Conservation (phyloP, 2,113 vertebrate genomes). For the Clarias magur region DNA sequence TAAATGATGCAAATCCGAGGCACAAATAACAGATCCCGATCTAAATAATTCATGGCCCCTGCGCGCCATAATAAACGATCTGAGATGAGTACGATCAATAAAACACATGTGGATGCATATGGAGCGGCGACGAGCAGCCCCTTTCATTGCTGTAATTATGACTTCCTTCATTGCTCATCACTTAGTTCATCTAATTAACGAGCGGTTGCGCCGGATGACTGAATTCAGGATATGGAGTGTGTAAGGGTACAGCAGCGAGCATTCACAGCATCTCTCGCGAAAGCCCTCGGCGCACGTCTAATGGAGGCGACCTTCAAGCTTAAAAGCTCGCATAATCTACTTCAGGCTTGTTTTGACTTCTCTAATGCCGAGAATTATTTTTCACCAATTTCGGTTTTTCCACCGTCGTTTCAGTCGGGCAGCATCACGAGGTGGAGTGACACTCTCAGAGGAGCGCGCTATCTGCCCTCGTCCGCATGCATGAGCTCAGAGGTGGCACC, state of each 20-base stretch:
- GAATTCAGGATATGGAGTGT: conserved; percentile 86
- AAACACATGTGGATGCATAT: conserved; percentile 5
- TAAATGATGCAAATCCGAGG: conserved; percentile 24
- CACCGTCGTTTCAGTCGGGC: not conserved
- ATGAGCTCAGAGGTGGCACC: not conserved
- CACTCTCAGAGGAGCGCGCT: not conserved
- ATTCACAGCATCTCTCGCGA: conserved; percentile 51
- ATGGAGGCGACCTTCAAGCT: conserved; percentile 24
- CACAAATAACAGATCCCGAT: conserved; percentile 7
- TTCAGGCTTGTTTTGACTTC: conserved; percentile 18
- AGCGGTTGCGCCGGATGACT: conserved; percentile 68
- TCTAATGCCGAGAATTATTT: not conserved
- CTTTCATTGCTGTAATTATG: conserved; percentile 41
- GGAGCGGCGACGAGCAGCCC: not conserved
- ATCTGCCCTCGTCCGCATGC: not conserved
- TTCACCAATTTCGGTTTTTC: not conserved
- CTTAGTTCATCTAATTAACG: conserved; percentile 55
- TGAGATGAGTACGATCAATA: conserved; percentile 30
- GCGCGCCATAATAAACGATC: conserved; percentile 10
- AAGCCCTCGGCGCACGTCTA: conserved; percentile 5
- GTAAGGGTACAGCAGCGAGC: conserved; percentile 90
- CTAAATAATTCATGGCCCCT: conserved; percentile 9
- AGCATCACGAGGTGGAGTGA: not conserved
- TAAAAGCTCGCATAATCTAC: conserved; percentile 26
- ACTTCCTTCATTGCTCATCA: conserved; percentile 38